Conservation (phyloP, 2,113 vertebrate species). For the Limnothrissa miodon region DNA sequence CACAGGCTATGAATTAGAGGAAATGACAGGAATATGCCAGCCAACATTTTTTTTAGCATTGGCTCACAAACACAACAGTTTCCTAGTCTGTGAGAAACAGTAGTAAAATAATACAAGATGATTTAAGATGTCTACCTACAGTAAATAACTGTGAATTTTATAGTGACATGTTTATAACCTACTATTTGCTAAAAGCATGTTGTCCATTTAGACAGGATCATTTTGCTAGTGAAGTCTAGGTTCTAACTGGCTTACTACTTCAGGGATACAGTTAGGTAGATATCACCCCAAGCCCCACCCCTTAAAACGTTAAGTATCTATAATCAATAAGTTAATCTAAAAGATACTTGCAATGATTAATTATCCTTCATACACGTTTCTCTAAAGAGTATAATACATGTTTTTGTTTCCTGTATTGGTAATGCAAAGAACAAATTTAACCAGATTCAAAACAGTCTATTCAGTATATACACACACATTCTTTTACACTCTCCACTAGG, state of each 20-base stretch:
- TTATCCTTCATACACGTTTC: neutral
- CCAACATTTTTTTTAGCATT: neutral
- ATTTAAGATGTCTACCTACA: neutral
- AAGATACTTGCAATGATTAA: neutral
- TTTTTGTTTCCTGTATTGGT: too few relatives aligned
- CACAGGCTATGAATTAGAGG: neutral
- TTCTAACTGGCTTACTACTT: neutral
- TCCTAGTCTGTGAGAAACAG: neutral
- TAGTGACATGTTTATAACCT: neutral
- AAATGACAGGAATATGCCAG: neutral
- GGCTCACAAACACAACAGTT: neutral
- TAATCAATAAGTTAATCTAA: neutral
- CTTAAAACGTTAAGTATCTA: neutral
- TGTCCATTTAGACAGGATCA: neutral
- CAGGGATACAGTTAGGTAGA: neutral
- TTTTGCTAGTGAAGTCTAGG: neutral
- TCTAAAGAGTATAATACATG: neutral
- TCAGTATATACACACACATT: too few relatives aligned
- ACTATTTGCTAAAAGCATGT: constrained; percentile 4
- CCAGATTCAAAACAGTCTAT: too few relatives aligned
- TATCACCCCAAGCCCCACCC: neutral
- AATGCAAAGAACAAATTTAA: too few relatives aligned
- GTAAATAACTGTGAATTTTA: constrained; percentile 1
- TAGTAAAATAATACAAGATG: neutral
- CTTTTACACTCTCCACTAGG: too few relatives aligned